Evolutionary conservation across 2,888 invertebrate genomes (phyloP), one percentile per base, ranked within the genome.

Genomic region (Phaonia tiefii): DNA sequence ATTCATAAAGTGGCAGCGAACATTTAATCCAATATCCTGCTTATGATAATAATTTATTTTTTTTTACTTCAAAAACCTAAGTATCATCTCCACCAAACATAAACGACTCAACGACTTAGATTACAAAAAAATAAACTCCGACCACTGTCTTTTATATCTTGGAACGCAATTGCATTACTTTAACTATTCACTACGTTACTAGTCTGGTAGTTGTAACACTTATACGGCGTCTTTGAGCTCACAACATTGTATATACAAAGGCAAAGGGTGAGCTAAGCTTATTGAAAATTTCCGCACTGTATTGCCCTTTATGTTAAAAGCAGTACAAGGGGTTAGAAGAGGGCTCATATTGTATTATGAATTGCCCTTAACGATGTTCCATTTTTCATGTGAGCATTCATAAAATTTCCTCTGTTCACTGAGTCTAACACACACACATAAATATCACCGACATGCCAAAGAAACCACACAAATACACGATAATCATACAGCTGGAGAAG

Each of bases 331-430:
- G 49, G 54, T 22, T 7, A 25, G 49, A 63, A 37, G 37, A 76
- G 74, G 67, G 70, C 85, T 84, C 84, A 85, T 87, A 86, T 89
- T 89, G 89, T 88, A 89, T 89, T 89, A 89, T 90, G 89, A 90
- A 90, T 89, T 89, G 90, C 89, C 86, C 89, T 89, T 89, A 89
- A 89, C 89, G 89, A 90, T 90, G 87, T 86, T 88, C 86, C 89
- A 89, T 89, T 88, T 90, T 88, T 89, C 90, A 89, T 89, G 85
- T 87, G 88, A 86, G 88, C 89, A 87, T 89, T 89, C 89, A 89
- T 90, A 90, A 88, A 88, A 85, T 88, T 85, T 89, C 84, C 83
- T 84, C 80, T 76, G 80, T 66, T 80, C 76, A 71, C 80, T 73
- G 74, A 72, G 20, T 11, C 37, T 22, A 42, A 63, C 42, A 42